These are phyloP conservation scores for Pemphredon lugubris DNA, from an alignment of 2,888 invertebrate genomes.

Conservation along the genomic window DNA sequence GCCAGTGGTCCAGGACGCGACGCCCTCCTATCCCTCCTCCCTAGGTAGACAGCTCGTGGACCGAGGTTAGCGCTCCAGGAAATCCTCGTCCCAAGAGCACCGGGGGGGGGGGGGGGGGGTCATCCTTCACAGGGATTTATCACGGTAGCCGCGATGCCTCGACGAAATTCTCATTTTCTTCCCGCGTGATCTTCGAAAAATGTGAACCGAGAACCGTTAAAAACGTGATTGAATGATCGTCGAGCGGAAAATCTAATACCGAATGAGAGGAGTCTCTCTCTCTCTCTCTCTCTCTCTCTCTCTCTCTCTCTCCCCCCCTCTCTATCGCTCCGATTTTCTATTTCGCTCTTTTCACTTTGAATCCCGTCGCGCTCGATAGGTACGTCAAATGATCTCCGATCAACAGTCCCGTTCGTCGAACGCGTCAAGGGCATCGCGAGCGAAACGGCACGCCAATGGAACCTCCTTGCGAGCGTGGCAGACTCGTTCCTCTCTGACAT, in stretches of 20 bases:
- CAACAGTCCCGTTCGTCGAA: no score
- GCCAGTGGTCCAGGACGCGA: conserved; percentile 22
- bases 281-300: no score
- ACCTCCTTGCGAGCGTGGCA: conserved; percentile 7
- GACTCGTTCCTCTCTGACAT: conserved; percentile 37
- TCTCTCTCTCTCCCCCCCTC: no score
- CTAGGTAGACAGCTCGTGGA: conserved; percentile 25
- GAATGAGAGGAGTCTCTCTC: no score
- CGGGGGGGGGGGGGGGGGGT: no score
- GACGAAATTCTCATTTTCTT: conserved; percentile 43
- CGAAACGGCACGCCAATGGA: not conserved
- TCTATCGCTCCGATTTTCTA: no score
- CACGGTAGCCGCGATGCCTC: conserved; percentile 42
- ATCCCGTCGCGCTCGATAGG: not conserved
- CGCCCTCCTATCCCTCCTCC: not conserved
- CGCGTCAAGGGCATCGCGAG: no score
- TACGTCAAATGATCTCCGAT: no score
- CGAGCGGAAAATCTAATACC: no score
- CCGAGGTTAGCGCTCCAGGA: conserved; percentile 43
- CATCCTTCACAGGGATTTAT: conserved; percentile 58
- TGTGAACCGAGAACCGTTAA: no score
- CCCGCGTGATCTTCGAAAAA: conserved; percentile 24
- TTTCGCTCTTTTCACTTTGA: no score
- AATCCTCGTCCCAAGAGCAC: conserved; percentile 50
- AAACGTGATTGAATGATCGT: no score